A percentile compares a stretch with the other conserved stretches of the same genome.
Conservation (phyloP, 2,113 vertebrate species). For the Myanophis thanlyinensis region DNA sequence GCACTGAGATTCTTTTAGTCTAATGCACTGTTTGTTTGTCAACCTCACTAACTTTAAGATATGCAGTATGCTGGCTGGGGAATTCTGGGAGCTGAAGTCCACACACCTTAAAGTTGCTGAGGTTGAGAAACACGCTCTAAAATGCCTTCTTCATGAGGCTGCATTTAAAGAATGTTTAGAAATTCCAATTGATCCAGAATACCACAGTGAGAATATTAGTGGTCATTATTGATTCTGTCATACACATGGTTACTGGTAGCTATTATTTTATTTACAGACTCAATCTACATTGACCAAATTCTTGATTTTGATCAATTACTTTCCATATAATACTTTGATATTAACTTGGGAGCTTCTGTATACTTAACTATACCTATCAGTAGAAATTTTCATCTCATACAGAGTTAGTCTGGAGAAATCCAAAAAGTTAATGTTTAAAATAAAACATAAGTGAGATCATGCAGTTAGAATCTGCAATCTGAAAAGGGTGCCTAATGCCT, state of each 20-base stretch:
- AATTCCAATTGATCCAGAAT: background rate
- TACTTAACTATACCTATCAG: background rate
- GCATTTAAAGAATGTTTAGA: background rate
- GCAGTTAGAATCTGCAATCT: background rate
- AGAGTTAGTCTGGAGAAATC: background rate
- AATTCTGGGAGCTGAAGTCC: background rate
- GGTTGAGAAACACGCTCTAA: background rate
- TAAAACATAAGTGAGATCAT: background rate
- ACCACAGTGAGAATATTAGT: background rate
- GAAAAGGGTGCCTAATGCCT: background rate
- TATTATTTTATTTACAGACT: background rate
- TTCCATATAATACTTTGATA: background rate
- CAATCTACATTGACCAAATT: background rate
- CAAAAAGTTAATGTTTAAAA: background rate
- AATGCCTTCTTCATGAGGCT: background rate
- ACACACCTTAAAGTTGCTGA: background rate
- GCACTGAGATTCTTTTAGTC: background rate
- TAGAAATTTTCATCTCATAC: background rate
- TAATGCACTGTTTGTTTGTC: background rate
- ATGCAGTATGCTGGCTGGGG: background rate
- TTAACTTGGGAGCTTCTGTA: background rate
- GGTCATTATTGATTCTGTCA: background rate
- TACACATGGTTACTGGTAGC: too few species aligned
- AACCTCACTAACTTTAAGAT: background rate
- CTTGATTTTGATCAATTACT: background rate